Percentiles rank a stretch among this genome's conserved stretches.
These are phyloP conservation scores for Macrostomum lignano DNA, from an alignment of 1,140 invertebrate genomes.

Conservation along the genomic window DNA sequence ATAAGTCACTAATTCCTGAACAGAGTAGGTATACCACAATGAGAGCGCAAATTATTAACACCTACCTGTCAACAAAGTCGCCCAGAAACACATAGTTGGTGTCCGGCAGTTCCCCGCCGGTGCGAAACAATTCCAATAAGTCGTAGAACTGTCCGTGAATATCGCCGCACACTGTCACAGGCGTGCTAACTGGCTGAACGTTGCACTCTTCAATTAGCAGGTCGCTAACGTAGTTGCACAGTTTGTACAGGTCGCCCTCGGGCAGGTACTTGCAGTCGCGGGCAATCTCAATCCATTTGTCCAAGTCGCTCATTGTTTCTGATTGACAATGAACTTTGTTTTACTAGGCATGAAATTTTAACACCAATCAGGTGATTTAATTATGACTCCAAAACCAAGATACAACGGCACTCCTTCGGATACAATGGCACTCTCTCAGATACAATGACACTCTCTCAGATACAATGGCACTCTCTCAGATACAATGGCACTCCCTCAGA, in stretches of 20 bases:
- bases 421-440: too few species aligned
- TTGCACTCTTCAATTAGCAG: slow-evolving; percentile 92
- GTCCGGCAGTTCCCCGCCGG: slow-evolving; percentile 87
- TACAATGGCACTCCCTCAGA: too few species aligned
- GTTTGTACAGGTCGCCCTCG: slow-evolving; percentile 69
- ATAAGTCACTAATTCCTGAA: slow-evolving; percentile 79
- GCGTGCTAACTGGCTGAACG: slow-evolving; percentile 92
- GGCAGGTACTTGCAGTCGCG: slow-evolving; percentile 85
- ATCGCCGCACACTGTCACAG: slow-evolving; percentile 95
- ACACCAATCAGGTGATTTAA: too few species aligned
- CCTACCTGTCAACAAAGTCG: slow-evolving; percentile 92
- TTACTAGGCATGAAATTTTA: too few species aligned
- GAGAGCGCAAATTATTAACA: too few species aligned
- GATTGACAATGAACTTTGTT: too few species aligned
- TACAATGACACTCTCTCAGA: too few species aligned
- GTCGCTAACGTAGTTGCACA: slow-evolving; percentile 60
- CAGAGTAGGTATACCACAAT: slow-evolving; percentile 99
- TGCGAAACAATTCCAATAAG: slow-evolving; percentile 86
- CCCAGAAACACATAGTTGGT: slow-evolving; percentile 98
- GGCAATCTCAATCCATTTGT: slow-evolving; percentile 59
- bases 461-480: too few species aligned
- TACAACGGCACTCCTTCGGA: too few species aligned
- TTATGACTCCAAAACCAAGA: too few species aligned
- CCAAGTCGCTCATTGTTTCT: slow-evolving; percentile 15
- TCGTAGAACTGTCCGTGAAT: slow-evolving; percentile 99